Evolutionary conservation across 2,113 vertebrate genomes (phyloP).

Genomic region (Centropristis striata): DNA sequence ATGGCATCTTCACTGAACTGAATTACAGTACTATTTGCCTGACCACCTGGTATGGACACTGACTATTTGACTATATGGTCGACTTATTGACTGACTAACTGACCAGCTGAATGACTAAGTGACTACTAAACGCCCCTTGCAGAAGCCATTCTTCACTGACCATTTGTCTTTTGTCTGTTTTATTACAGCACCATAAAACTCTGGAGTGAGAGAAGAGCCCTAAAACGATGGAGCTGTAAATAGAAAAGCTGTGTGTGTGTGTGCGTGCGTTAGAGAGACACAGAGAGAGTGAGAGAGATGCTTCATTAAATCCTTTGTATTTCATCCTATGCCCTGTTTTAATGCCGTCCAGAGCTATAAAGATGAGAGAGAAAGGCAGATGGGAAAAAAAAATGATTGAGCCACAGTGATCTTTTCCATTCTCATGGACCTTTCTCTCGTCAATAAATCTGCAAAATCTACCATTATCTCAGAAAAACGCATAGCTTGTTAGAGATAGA

Average conservation of each 20-base stretch:
- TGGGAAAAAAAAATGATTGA: conserved; percentile 66
- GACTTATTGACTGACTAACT: conserved; percentile 58
- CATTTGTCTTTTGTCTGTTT: conserved; percentile 86
- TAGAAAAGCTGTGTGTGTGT: conserved; percentile 42
- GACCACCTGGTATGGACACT: conserved; percentile 28
- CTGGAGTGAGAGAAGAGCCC: conserved; percentile 68
- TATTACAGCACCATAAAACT: conserved; percentile 81
- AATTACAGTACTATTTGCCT: conserved; percentile 6
- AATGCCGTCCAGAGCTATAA: conserved; percentile 59
- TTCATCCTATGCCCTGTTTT: conserved; percentile 67
- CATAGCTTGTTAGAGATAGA: not conserved
- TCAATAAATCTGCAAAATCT: conserved; percentile 68
- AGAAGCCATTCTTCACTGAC: conserved; percentile 72
- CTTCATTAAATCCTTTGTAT: conserved; percentile 85
- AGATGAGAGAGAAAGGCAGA: conserved; percentile 56
- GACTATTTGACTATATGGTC: conserved; percentile 30
- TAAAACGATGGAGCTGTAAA: conserved; percentile 78
- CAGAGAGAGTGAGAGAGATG: conserved; percentile 44
- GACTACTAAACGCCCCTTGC: conserved; percentile 48
- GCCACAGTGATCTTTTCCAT: conserved; percentile 65
- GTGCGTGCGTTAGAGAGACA: conserved; percentile 19
- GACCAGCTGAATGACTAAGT: conserved; percentile 62
- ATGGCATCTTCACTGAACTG: not conserved
- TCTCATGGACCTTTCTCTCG: conserved; percentile 49
- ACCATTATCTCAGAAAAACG: conserved; percentile 34